Percentiles rank a stretch among this genome's conserved stretches.
These are phyloP conservation scores for Balanococcus diminutus DNA, from an alignment of 2,888 invertebrate species.

Conservation along the genomic window DNA sequence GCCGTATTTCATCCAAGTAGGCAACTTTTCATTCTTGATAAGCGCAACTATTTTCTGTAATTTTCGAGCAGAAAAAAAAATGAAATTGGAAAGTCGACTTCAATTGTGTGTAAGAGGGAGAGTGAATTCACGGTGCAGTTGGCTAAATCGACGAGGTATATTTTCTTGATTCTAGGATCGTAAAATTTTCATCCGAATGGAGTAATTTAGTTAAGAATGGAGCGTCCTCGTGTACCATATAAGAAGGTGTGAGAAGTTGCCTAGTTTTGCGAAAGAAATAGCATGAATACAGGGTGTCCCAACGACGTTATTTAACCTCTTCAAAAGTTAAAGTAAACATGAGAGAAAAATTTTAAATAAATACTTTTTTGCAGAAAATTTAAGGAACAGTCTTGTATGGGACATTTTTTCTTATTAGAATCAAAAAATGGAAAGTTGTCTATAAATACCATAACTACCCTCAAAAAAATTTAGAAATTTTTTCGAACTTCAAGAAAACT, in stretches of 20 bases:
- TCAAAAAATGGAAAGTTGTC: too few relatives aligned
- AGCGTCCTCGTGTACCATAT: background rate
- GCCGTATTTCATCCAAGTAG: conserved; percentile 19
- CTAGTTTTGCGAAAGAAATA: too few relatives aligned
- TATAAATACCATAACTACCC: too few relatives aligned
- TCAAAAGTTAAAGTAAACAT: too few relatives aligned
- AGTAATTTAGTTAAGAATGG: background rate
- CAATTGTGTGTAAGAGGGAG: background rate
- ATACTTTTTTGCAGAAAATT: too few relatives aligned
- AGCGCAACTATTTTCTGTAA: conserved; percentile 22
- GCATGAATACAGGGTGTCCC: too few relatives aligned
- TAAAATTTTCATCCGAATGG: background rate
- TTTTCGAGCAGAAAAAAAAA: background rate
- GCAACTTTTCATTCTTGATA: conserved; percentile 37
- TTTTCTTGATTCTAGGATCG: background rate
- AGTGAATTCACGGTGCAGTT: background rate
- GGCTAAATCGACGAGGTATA: background rate
- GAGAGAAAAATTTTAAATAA: too few relatives aligned
- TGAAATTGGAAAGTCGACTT: background rate
- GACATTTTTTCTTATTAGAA: too few relatives aligned
- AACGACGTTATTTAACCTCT: too few relatives aligned
- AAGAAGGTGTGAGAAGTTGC: background rate
- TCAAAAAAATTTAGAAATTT: too few relatives aligned
- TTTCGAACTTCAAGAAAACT: too few relatives aligned
- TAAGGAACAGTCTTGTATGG: too few relatives aligned